Percentiles rank a stretch among this genome's conserved stretches.
These are phyloP conservation scores for Scolanthus callimorphus DNA, from an alignment of 92 coral and sea anemone genomes.

Conservation along the genomic window DNA sequence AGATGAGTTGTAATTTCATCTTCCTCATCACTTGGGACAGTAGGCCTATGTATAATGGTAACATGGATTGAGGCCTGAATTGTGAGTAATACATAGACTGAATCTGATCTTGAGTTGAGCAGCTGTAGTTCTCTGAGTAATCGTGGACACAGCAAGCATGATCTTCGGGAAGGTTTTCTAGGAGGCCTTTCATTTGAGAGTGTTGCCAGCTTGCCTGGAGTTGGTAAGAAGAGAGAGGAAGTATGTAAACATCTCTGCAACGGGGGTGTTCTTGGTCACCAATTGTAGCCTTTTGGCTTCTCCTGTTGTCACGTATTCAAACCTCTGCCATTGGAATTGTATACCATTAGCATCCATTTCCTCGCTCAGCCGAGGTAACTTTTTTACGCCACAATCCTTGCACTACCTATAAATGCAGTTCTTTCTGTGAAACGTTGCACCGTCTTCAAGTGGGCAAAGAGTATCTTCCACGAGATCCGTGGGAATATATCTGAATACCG, in stretches of 20 bases:
- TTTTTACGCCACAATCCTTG: slow-evolving; percentile 23
- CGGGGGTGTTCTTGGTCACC: slow-evolving; percentile 4
- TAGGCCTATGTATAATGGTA: slow-evolving; percentile 2
- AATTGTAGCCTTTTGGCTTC: slow-evolving; percentile 1
- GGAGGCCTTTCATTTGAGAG: slow-evolving; percentile 28
- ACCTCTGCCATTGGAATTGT: slow-evolving; percentile 21
- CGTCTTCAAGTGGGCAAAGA: slow-evolving; percentile 18
- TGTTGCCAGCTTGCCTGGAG: slow-evolving; percentile 68
- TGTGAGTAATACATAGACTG: slow-evolving; percentile 21
- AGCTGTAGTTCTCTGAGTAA: slow-evolving; percentile 17
- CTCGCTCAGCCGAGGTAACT: slow-evolving; percentile 8
- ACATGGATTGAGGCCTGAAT: slow-evolving; percentile 21
- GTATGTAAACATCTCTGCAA: neutral
- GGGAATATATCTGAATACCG: slow-evolving; percentile 8
- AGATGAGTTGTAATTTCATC: neutral
- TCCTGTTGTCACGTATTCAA: slow-evolving; percentile 15
- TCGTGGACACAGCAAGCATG: slow-evolving; percentile 19
- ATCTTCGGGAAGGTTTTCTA: slow-evolving; percentile 39
- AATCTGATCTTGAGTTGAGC: slow-evolving; percentile 15
- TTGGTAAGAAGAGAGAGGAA: slow-evolving; percentile 47
- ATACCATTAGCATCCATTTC: neutral
- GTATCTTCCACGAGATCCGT: slow-evolving; percentile 27
- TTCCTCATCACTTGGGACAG: neutral
- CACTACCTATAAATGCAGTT: slow-evolving; percentile 35
- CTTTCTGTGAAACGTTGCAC: slow-evolving; percentile 18